Conservation (phyloP, 2,113 vertebrate species). For the Cinclus mexicanus region DNA sequence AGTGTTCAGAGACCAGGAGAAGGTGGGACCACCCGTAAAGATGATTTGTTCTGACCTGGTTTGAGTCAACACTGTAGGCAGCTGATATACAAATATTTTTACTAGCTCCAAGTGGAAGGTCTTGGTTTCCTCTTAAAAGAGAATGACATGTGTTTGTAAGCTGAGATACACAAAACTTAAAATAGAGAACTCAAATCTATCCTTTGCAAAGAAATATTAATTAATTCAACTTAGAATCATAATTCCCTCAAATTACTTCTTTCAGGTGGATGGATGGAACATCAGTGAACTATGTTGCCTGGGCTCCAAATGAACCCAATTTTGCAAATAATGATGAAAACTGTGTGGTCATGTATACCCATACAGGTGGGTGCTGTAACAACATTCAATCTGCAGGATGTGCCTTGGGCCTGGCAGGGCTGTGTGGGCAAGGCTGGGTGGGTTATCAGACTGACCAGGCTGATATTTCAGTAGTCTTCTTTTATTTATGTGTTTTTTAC, state of each 20-base stretch:
- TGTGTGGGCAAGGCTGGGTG: not conserved
- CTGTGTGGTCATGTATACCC: constrained; percentile 87
- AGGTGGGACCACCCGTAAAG: not conserved
- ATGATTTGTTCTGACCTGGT: not conserved
- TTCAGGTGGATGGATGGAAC: constrained; percentile 90
- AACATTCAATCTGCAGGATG: not conserved
- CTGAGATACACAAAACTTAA: not conserved
- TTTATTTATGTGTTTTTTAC: not conserved
- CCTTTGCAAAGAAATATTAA: not conserved
- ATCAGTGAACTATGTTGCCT: constrained; percentile 84
- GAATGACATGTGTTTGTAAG: not conserved
- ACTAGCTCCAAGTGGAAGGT: not conserved
- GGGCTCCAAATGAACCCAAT: constrained; percentile 92
- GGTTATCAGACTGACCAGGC: not conserved
- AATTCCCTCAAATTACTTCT: not conserved
- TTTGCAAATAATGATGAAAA: constrained; percentile 97
- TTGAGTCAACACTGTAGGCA: not conserved
- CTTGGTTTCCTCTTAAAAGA: not conserved
- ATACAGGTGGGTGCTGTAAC: constrained; percentile 79
- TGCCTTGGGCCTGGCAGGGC: not conserved
- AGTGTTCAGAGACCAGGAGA: not conserved
- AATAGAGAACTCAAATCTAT: not conserved
- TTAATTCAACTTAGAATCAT: not conserved
- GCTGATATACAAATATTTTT: not conserved
- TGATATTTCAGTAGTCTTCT: not conserved